A percentile compares a stretch with the other conserved stretches of the same genome.
phyloP scores from a whole-genome alignment of 2,113 vertebrate genomes.

The Salminus brasiliensis region DNA sequence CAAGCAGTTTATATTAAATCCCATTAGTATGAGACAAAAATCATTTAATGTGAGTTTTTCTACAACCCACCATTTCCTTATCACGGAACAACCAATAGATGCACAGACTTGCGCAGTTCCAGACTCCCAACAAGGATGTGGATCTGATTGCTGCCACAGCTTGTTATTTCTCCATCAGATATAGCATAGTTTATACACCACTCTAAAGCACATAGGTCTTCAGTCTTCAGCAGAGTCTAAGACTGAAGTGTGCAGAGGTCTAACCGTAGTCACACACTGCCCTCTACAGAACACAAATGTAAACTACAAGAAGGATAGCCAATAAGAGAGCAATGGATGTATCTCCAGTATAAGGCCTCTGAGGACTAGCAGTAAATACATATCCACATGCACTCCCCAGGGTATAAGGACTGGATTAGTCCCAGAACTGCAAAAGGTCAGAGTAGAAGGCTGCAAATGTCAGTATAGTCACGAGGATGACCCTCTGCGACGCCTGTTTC shows the following conservation, averaged over 20 bases:
- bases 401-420: conserved; percentile 48
- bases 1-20: conserved; percentile 76
- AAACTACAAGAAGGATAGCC: conserved; percentile 52
- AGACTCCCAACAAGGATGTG: conserved; percentile 42
- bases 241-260: conserved; percentile 7
- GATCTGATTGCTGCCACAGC: conserved; percentile 47
- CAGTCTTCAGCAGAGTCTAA: background rate
- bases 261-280: conserved; percentile 72
- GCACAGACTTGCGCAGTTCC: conserved; percentile 20
- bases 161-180: conserved; percentile 59
- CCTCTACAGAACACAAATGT: conserved; percentile 72
- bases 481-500: conserved; percentile 17
- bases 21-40: conserved; percentile 70
- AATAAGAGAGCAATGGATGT: conserved; percentile 11
- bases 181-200: conserved; percentile 51
- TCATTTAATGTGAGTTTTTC: conserved; percentile 63
- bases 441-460: conserved; percentile 41
- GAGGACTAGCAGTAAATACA: background rate
- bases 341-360: background rate
- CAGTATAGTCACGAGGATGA: conserved; percentile 40
- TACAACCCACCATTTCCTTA: conserved; percentile 45
- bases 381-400: conserved; percentile 5
- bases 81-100: conserved; percentile 26
- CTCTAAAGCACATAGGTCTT: conserved; percentile 40
- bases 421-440: conserved; percentile 49